Base-by-base conservation (phyloP, 1,140 invertebrate species). In the Hycleus cichorii region DNA sequence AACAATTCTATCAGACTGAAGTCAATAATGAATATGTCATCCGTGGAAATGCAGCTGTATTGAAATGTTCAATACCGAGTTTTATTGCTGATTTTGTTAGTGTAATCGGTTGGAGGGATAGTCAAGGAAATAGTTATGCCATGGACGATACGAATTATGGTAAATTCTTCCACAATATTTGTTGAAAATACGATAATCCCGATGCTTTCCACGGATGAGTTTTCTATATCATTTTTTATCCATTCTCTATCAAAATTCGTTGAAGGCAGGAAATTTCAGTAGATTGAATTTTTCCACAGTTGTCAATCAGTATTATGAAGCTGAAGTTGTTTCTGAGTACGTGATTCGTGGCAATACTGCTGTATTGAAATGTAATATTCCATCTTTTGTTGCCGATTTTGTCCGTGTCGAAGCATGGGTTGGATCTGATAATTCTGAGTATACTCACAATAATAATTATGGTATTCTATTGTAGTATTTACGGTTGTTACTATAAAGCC, bases 21-120 rank as follows among this genome's bases (percentile, higher is more conserved):
- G 91, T 93, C 65, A 90, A 91, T 78, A 93, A 95, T 75, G 92
- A 93, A 63, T 95, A 93, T 77, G 91, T 93, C 4, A 95, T 95
- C 67, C 84, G 88, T 72, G 92, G 92, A 49, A 95, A 95, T 75
- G 88, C 91, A 44, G 93, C 92, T n/a, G 86, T 96, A 63, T 79
- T 97, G 47, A 93, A 92, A 73, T 97, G 93, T 78, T 86, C 89
- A 71, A 91, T 96, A 64, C 93, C 93, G 18, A 90, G 88, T 12
- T 95, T 93, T 75, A 91, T 95, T 46, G 89, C 89, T 32, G 91
- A 95, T 76, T 95, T 94, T 74, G 86, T 96, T 50, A 82, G 83
- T 62, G 88, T 95, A 47, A 81, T 90, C 27, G 85, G 86, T 46
- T 96, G 93, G 93, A 86, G 81, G 53, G 82, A 93, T 72, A 89